Evolutionary conservation across 2,797 vertebrate genomes (phyloP).

Genomic region (Yasuhikotakia modesta): DNA sequence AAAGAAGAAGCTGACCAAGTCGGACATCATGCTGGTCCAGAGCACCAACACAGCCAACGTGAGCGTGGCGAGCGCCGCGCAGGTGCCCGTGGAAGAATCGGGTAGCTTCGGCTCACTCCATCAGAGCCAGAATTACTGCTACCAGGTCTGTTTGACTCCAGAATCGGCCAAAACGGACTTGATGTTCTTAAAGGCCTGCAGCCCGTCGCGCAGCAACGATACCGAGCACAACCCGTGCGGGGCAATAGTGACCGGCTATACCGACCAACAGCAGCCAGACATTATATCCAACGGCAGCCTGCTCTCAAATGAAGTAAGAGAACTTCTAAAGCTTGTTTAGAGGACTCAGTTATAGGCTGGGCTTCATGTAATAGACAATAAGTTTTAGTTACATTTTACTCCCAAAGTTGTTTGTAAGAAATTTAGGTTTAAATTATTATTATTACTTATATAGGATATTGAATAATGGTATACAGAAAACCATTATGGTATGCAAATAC

Average conservation of each 20-base stretch:
- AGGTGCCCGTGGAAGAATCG: conserved; percentile 87
- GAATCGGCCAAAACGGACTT: conserved; percentile 98
- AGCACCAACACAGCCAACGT: conserved; percentile 72
- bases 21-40: conserved; percentile 97
- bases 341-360: no score
- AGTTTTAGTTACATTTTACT: no score
- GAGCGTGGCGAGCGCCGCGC: conserved; percentile 77
- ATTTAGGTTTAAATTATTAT: neutral
- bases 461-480: neutral
- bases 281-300: conserved; percentile 98
- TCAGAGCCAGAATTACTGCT: conserved; percentile 97
- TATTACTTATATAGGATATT: no score
- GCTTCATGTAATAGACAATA: no score
- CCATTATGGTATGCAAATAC: no score
- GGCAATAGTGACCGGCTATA: conserved; percentile 89
- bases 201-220: conserved; percentile 89
- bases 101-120: conserved; percentile 89
- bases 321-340: neutral
- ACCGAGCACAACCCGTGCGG: conserved; percentile 92
- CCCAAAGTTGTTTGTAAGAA: neutral
- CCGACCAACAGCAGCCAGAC: conserved; percentile 96
- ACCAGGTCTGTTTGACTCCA: conserved; percentile 97
- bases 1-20: conserved; percentile 98
- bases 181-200: conserved; percentile 97
- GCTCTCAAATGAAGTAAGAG: conserved; percentile 92